phyloP scores from a whole-genome alignment of 2,888 invertebrate species.

The Liodrosophila aerea region DNA sequence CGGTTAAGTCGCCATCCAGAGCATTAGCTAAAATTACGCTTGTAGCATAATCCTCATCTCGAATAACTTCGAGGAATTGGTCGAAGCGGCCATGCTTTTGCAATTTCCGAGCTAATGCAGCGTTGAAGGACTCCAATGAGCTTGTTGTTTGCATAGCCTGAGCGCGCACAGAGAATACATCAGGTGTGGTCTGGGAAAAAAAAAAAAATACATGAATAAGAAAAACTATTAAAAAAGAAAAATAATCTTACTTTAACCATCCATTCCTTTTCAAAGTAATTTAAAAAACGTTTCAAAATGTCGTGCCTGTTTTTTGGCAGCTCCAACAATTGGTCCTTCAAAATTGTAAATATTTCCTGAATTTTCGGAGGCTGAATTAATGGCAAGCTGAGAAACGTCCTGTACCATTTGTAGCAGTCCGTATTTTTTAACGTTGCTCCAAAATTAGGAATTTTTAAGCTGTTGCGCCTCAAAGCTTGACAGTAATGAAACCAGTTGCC shows the following conservation, averaged over 20 bases:
- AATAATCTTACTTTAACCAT: conserved; percentile 5
- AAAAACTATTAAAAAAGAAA: neutral
- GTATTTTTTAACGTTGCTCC: conserved; percentile 1
- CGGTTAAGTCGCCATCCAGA: conserved; percentile 4
- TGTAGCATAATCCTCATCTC: conserved; percentile 6
- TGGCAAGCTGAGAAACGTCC: conserved; percentile 3
- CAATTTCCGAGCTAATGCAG: conserved; percentile 5
- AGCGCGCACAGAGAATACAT: conserved; percentile 6
- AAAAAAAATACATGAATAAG: neutral
- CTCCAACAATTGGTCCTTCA: conserved; percentile 4
- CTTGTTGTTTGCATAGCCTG: conserved; percentile 11
- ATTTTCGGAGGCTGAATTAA: conserved; percentile 7
- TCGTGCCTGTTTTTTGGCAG: conserved; percentile 2
- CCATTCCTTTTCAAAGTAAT: conserved; percentile 9
- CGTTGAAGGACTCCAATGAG: conserved; percentile 13
- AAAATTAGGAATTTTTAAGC: conserved; percentile 2
- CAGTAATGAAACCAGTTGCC: conserved; percentile 8
- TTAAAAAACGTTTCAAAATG: neutral
- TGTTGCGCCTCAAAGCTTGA: conserved; percentile 9
- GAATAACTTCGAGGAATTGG: conserved; percentile 10
- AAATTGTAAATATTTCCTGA: conserved; percentile 1
- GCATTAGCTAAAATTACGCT: conserved; percentile 4
- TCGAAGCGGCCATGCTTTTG: neutral
- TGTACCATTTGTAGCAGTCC: conserved; percentile 3
- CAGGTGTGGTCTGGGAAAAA: conserved; percentile 9